These are phyloP conservation scores for Andrena camellia DNA, from an alignment of 2,888 invertebrate genomes.

Conservation along the genomic window DNA sequence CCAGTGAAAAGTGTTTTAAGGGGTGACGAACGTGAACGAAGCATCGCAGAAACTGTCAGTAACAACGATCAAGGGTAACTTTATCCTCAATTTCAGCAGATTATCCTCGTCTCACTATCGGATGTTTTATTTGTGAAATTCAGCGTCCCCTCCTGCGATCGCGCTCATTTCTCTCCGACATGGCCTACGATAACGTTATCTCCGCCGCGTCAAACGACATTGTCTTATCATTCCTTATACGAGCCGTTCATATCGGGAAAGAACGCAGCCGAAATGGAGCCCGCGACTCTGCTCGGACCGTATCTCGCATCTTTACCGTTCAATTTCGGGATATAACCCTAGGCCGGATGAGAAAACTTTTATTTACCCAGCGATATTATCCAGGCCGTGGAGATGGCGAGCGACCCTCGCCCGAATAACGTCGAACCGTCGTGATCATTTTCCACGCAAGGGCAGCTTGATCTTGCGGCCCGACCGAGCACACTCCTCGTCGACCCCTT, in stretches of 20 bases:
- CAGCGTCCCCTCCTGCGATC: neutral
- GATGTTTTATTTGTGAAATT: no score
- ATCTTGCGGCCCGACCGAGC: constrained; percentile 19
- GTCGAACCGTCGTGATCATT: constrained; percentile 56
- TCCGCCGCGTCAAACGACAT: neutral
- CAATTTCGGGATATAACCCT: constrained; percentile 54
- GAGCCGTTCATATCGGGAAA: constrained; percentile 25
- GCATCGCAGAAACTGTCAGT: no score
- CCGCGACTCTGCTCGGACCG: constrained; percentile 12
- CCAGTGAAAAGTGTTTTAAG: neutral
- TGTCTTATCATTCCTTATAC: constrained; percentile 21
- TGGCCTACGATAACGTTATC: neutral
- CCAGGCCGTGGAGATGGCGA: constrained; percentile 25
- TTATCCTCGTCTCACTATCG: no score
- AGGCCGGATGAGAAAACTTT: constrained; percentile 55
- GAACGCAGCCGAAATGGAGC: constrained; percentile 15
- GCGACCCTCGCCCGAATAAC: constrained; percentile 31
- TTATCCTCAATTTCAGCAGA: no score
- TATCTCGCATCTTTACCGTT: constrained; percentile 58
- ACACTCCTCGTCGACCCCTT: neutral
- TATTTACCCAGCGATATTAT: constrained; percentile 67
- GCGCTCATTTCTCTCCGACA: neutral
- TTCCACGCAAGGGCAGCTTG: constrained; percentile 56
- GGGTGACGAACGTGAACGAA: neutral
- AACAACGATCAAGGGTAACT: no score